phyloP scores from a whole-genome alignment of 2,113 vertebrate species.

The Halichoerus grypus region DNA sequence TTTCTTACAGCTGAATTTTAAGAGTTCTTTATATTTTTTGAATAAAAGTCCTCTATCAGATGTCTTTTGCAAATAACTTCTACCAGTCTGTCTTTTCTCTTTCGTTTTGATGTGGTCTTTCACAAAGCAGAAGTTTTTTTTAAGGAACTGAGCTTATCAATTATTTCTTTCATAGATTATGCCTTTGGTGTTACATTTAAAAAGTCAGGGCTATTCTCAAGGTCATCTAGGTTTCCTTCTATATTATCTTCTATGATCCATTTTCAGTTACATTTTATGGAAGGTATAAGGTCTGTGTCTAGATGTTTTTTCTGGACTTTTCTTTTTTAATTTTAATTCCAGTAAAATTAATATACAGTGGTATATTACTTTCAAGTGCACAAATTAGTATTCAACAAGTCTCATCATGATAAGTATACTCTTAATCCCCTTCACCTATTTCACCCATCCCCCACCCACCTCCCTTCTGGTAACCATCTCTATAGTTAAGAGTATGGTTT shows the following conservation, averaged over 20 bases:
- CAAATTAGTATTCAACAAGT: background rate
- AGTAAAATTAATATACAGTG: background rate
- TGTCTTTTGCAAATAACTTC: background rate
- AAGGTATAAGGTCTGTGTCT: background rate
- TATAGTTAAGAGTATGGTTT: background rate
- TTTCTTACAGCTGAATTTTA: background rate
- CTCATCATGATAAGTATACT: background rate
- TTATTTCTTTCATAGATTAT: background rate
- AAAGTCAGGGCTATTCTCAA: background rate
- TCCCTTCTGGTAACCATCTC: background rate
- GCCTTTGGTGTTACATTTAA: background rate
- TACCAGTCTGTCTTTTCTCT: background rate
- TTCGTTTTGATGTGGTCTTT: background rate
- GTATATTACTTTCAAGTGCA: background rate
- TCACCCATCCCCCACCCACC: background rate
- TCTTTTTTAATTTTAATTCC: background rate
- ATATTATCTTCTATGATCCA: background rate
- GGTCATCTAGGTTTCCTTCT: background rate
- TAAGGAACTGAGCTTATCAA: background rate
- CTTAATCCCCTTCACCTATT: background rate
- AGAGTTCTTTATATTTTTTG: background rate
- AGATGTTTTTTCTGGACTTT: background rate
- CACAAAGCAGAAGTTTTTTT: background rate
- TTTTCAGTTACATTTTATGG: background rate
- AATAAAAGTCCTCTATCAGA: background rate